These are phyloP conservation scores for Garra rufa DNA, from an alignment of 2,113 vertebrate species.

Conservation along the genomic window DNA sequence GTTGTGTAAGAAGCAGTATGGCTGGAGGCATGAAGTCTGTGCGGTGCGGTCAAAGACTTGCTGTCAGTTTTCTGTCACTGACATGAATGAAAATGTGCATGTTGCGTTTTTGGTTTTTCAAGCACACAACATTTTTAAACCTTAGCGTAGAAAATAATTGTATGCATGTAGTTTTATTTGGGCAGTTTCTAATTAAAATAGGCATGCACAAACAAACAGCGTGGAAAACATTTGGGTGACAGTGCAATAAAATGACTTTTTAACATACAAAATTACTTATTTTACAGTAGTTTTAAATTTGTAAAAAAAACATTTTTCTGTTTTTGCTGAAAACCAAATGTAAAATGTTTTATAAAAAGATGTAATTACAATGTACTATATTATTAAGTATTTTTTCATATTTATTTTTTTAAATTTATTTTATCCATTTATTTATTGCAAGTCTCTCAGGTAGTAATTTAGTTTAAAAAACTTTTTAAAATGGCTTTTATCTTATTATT, in stretches of 20 bases:
- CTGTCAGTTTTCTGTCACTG: not conserved
- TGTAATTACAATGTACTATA: too few relatives aligned
- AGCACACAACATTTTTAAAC: not conserved
- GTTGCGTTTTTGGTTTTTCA: not conserved
- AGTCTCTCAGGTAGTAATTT: too few relatives aligned
- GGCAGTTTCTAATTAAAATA: not conserved
- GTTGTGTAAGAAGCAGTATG: not conserved
- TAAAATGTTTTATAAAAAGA: too few relatives aligned
- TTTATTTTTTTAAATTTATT: too few relatives aligned
- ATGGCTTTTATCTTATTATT: too few relatives aligned
- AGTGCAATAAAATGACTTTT: not conserved
- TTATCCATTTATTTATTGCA: too few relatives aligned
- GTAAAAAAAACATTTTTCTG: too few relatives aligned
- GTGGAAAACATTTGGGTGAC: not conserved
- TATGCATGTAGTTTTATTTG: not conserved
- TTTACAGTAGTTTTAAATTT: too few relatives aligned
- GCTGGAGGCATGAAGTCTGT: not conserved
- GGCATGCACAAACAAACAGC: not conserved
- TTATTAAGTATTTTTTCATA: too few relatives aligned
- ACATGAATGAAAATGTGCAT: not conserved
- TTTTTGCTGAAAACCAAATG: too few relatives aligned
- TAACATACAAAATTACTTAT: not conserved
- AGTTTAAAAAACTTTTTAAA: too few relatives aligned
- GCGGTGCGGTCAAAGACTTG: not conserved
- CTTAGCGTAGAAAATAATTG: not conserved